Evolutionary conservation across 1,140 invertebrate genomes (phyloP), one percentile per base, ranked within the genome.

Genomic region (Chelonus insularis): DNA sequence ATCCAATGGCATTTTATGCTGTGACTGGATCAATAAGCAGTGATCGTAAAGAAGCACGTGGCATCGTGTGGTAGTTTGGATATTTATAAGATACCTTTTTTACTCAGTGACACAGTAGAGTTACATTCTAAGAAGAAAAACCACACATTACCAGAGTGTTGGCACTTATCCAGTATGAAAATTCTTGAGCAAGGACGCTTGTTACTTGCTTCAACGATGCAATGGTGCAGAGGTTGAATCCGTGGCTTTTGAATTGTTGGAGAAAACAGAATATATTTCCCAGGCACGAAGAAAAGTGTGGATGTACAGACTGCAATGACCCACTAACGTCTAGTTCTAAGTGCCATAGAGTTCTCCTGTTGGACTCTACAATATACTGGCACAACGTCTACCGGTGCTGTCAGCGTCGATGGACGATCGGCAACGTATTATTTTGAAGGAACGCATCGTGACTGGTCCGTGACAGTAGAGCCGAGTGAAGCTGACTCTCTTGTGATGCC

Each of bases 361-460:
- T 48, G 43, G 56, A 41, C 23, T 34, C 8, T 14, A 32, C 29
- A 7, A 51, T 32, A 16, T 14, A 14, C 48, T 16, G 1, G 21
- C 34, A 29, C 32, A 20, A 36, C 14, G n/a, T 55, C 39, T 29
- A 55, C 59, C 59, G 50, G 51, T 54, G 59, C 59, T 61, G 51
- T 61, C 59, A 55, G 59, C 41, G 51, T 61, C 51, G 51, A 61
- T 47, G 59, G 59, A 61, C 51, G 37, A 48, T 52, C 39, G 18
- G 32, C 45, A 61, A 61, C 59, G 59, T 61, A 52, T 61, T 61
- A 61, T 61, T 61, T 61, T 39, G 50, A 47, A 48, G 58, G 34
- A 60, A 60, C 58, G 59, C 59, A 61, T 61, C 59, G 59, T 61
- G 59, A 61, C 59, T 29, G 37, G 59, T 61, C 43, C 59, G 51